Percentiles rank a stretch among this genome's conserved stretches.
These are phyloP conservation scores for Poliocrania exsul DNA, from an alignment of 2,797 vertebrate genomes.

Conservation along the genomic window DNA sequence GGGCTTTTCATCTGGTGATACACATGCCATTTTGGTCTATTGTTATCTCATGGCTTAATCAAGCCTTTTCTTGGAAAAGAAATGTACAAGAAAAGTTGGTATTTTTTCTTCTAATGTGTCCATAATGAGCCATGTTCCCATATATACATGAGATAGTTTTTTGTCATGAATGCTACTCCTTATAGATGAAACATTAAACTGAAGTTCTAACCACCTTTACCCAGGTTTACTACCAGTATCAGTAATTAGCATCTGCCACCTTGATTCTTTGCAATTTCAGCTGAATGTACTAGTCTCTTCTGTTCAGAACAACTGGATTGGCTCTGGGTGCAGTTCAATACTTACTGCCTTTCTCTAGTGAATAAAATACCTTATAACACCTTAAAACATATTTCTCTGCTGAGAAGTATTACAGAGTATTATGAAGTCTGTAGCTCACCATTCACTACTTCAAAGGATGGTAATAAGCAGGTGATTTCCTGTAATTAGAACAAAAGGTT, in stretches of 20 bases:
- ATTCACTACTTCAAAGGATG: not conserved
- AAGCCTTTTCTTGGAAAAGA: not conserved
- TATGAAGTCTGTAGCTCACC: not conserved
- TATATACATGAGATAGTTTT: not conserved
- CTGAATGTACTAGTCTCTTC: not conserved
- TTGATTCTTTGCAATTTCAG: constrained; percentile 5
- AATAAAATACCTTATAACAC: not conserved
- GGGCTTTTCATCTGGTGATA: not conserved
- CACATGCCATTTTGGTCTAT: not conserved
- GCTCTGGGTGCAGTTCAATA: not conserved
- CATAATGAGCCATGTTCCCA: not conserved
- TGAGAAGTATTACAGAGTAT: not conserved
- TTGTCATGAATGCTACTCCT: not conserved
- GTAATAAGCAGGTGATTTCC: not conserved
- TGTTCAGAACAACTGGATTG: not conserved
- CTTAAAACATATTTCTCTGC: not conserved
- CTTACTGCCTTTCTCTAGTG: not conserved
- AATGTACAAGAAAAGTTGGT: not conserved
- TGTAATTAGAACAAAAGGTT: not conserved
- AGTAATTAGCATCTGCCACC: not conserved
- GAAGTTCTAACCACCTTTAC: not conserved
- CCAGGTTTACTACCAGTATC: not conserved
- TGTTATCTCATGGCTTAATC: not conserved
- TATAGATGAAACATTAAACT: not conserved
- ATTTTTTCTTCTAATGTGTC: not conserved